Base-by-base conservation (phyloP, 1,140 invertebrate genomes). In the Heliconius melpomene region DNA sequence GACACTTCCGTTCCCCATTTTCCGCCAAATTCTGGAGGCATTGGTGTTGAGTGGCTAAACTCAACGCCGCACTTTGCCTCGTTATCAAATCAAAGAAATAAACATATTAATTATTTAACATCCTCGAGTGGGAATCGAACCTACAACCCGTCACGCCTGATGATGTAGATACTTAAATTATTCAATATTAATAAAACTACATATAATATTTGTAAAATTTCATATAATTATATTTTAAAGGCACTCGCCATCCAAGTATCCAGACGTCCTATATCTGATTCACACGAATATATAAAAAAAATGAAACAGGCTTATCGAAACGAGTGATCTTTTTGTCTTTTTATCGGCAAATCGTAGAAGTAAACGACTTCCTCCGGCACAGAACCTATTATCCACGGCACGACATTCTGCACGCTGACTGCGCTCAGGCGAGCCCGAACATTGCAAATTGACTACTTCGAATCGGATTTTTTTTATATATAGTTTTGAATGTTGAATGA, bases 371-470 rank as follows among this genome's bases (percentile, higher is more conserved):
- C 50, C 81, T 72, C 73, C 81, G 81, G 83, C 75, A 81, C 80
- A 79, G 82, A 82, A 83, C 79, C 82, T 74, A 86, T 86, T 84
- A 84, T 84, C 82, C 82, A 78, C 78, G 80, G 76, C 79, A 77
- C 54, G 80, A 79, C 77, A 82, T 81, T 80, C 81, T 83, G 81
- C 85, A 83, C 76, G 84, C 81, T 80, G 36, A 40, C 71, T 66
- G 60, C 60, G 60, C 60, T 66, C 60, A 66, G 60, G 60, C 60
- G 60, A 66, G 60, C 60, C 60, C 60, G 73, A 79, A 80, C 80
- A 86, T 84, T 77, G 82, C 79, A 84, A 87, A 89, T 85, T 85
- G 86, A 86, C 76, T 83, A 83, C 80, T 71, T 77, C 80, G 77
- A 83, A 81, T 83, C 73, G 70, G 40, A 26, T 80, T 52, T 72